Evolutionary conservation across 2,113 vertebrate species (phyloP), one percentile per base, ranked within the genome.

Genomic region (Proteles cristata): DNA sequence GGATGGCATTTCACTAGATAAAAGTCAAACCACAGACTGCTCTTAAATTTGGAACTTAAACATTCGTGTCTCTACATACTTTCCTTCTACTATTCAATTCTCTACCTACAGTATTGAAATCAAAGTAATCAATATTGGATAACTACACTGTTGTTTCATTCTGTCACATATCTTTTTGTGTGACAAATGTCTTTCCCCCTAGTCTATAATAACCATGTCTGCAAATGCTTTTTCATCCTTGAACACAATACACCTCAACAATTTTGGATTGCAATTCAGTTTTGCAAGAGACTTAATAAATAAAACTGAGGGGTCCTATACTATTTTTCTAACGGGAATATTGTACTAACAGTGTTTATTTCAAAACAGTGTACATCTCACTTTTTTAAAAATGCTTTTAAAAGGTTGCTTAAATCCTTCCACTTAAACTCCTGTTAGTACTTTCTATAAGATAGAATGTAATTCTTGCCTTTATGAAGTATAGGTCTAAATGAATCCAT

Each of bases 11-110:
- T 15, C 26, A 93, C 92, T 88, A 93, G 55, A 16, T 87, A 92
- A 94, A 26, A 71, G 17, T 97, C 84, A 93, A 92, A 93, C 26
- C 69, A 93, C 21, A 88, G 28, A 79, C 4, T 76, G 19, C 55
- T 92, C 33, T 90, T 94, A 96, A 92, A 82, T 89, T 45, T 79
- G 71, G 55, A 92, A 84, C 50, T 86, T 90, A 80, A 84, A 89
- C 63, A 74, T 10, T 94, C 11, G 7, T 39, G 15, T 90, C 91
- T 97, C 93, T 63, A 83, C 68, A 96, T 33, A 82, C 6, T 25
- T 92, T 12, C 61, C 43, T 88, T 77, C 45, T n/a, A 85, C 35
- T 83, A 81, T 65, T 96, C 61, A 96, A 94, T 53, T 88, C 58
- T 90, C 85, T 92, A 92, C 2, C 58, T 77, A 77, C 0, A 45